These are phyloP conservation scores for Drosophila paranaensis DNA, from an alignment of 2,888 invertebrate species.

Conservation along the genomic window DNA sequence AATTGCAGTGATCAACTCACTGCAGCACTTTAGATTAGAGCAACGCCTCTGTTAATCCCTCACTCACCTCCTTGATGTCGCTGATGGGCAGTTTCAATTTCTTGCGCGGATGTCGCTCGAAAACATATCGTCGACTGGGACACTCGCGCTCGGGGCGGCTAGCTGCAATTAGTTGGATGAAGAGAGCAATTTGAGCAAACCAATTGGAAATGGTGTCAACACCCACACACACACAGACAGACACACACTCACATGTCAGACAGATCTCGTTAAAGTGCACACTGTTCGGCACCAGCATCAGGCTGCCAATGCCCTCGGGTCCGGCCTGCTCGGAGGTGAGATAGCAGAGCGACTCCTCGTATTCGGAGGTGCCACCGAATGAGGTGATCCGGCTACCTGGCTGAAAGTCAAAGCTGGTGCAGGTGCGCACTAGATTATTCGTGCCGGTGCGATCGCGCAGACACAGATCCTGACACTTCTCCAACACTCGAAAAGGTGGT, in stretches of 20 bases:
- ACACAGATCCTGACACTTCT: conserved; percentile 95
- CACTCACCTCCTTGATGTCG: conserved; percentile 91
- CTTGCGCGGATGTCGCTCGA: conserved; percentile 94
- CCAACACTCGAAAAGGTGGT: conserved; percentile 93
- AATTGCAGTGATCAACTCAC: background rate
- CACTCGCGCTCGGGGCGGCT: conserved; percentile 95
- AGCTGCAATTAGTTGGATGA: conserved; percentile 85
- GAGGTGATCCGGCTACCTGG: conserved; percentile 94
- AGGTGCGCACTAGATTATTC: conserved; percentile 93
- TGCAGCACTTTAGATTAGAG: background rate
- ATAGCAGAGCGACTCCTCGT: conserved; percentile 95
- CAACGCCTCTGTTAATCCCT: background rate
- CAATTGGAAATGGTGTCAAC: conserved; percentile 23
- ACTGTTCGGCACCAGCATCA: conserved; percentile 95
- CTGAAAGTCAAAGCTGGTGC: conserved; percentile 95
- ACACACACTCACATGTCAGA: conserved; percentile 90
- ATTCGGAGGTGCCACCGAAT: conserved; percentile 92
- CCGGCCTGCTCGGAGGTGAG: conserved; percentile 93
- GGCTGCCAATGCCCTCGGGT: conserved; percentile 94
- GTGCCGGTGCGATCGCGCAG: conserved; percentile 91
- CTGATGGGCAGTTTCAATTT: conserved; percentile 92
- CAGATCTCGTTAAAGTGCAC: conserved; percentile 96
- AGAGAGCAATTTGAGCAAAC: background rate
- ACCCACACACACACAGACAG: conserved; percentile 15
- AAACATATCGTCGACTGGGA: conserved; percentile 94